Base-by-base conservation (phyloP, 2,113 vertebrate genomes). In the Dromiciops gliroides region DNA sequence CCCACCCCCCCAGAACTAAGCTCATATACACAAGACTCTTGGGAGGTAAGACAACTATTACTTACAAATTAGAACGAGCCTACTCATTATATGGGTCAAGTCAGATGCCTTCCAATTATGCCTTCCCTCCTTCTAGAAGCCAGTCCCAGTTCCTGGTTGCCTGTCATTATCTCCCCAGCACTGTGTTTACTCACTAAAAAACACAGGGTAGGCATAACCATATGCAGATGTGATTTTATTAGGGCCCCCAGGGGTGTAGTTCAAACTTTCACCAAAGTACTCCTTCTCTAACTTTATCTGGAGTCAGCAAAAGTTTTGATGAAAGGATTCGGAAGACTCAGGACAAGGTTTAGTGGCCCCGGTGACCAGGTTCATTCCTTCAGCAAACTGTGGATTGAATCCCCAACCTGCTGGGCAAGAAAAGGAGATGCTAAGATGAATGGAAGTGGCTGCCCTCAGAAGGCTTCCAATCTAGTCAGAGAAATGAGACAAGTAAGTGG, bases 301-400 rank as follows among this genome's bases (percentile, higher is more conserved):
- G 89, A 96, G 94, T 97, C 98, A 97, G 98, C 97, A 95, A 96
- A 97, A 97, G 95, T 94, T 97, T 97, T 95, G 92, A 94, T 97
- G 94, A 95, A 93, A 91, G 53, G 93, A 91, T 95, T 93, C 50
- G 92, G 94, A 90, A 90, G 92, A 75, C 52, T 51, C 7, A 22
- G 95, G 89, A 50, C 2, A 2, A 88, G 97, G 92, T 49, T 95
- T 92, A 50, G 89, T 53, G 95, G 96, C 22, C 19, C n/a, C 22
- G 19, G n/a, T 8, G 19, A 2, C 16, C 19, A 44, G 60, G 67
- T 83, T 8, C 7, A 83, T 83, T 83, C 67, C 67, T 44, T 83
- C 19, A 23, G n/a, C 19, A 22, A 22, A 83, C 19, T 14, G 37
- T 83, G n/a, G n/a, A 44, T 83, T 23, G n/a, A 83, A 44, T 83